Evolutionary conservation across 2,113 vertebrate species (phyloP).

Genomic region (Gobius niger): DNA sequence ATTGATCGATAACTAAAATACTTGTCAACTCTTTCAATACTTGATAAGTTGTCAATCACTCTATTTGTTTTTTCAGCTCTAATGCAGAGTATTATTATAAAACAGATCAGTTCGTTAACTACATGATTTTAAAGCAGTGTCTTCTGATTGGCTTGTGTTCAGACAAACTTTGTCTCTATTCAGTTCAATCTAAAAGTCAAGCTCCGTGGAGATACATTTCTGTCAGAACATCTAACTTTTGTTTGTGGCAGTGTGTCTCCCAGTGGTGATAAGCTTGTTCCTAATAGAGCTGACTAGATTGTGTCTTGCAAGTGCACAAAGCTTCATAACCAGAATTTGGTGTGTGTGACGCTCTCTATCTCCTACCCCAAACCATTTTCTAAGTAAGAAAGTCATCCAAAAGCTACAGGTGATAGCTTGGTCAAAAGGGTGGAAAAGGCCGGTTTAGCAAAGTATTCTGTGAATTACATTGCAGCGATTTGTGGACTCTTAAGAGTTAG

Average conservation of each 20-base stretch:
- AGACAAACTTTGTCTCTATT: conserved; percentile 5
- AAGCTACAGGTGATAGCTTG: conserved; percentile 14
- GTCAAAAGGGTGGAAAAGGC: neutral
- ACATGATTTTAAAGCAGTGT: conserved; percentile 34
- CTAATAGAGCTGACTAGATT: conserved; percentile 3
- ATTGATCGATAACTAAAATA: too few species aligned
- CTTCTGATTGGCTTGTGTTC: conserved; percentile 5
- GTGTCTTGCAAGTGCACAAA: neutral
- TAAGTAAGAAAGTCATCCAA: conserved; percentile 17
- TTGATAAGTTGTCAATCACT: too few species aligned
- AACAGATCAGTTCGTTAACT: conserved; percentile 44
- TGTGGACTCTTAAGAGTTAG: neutral
- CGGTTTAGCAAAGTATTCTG: neutral
- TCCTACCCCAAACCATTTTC: neutral
- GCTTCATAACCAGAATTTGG: neutral
- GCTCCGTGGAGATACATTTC: conserved; percentile 2
- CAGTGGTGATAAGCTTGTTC: conserved; percentile 6
- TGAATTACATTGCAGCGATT: conserved; percentile 13
- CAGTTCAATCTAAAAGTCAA: conserved; percentile 21
- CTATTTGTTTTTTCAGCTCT: too few species aligned
- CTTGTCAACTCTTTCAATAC: too few species aligned
- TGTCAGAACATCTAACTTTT: conserved; percentile 17
- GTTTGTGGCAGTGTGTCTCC: conserved; percentile 14
- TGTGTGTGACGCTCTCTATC: neutral
- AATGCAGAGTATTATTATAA: neutral